These are phyloP conservation scores for Amphilophus citrinellus DNA, from an alignment of 2,113 vertebrate species.

Conservation along the genomic window DNA sequence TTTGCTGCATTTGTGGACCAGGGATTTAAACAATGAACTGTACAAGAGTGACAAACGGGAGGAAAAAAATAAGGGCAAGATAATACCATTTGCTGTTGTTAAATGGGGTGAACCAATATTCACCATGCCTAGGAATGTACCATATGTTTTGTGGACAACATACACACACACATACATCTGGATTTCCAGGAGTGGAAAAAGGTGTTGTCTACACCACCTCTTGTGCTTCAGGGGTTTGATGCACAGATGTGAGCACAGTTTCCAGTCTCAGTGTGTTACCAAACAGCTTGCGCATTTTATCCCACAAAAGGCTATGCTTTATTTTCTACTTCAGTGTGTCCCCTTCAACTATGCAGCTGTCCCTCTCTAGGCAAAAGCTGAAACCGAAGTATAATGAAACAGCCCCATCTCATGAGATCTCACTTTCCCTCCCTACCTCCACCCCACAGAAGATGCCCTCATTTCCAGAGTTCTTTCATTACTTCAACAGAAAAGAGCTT, in stretches of 20 bases:
- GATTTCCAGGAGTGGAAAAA: conserved; percentile 34
- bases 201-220: conserved; percentile 31
- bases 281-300: conserved; percentile 25
- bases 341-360: conserved; percentile 44
- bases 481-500: conserved; percentile 46
- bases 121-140: not conserved
- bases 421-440: conserved; percentile 27
- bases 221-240: conserved; percentile 38
- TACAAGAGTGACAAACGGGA: not conserved
- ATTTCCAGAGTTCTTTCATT: conserved; percentile 58
- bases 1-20: not conserved
- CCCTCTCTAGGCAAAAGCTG: conserved; percentile 25
- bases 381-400: conserved; percentile 35
- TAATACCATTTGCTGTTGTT: no score
- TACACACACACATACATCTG: conserved; percentile 12
- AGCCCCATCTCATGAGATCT: conserved; percentile 31
- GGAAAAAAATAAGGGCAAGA: no score
- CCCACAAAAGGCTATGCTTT: conserved; percentile 26
- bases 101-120: not conserved
- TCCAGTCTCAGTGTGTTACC: not conserved
- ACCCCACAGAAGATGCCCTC: conserved; percentile 34
- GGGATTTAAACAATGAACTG: not conserved
- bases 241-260: conserved; percentile 40
- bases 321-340: conserved; percentile 50
- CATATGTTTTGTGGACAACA: not conserved